A percentile compares a stretch with the other conserved stretches of the same genome.
These are phyloP conservation scores for Cheilosia grossa DNA, from an alignment of 2,888 invertebrate genomes.

Conservation along the genomic window DNA sequence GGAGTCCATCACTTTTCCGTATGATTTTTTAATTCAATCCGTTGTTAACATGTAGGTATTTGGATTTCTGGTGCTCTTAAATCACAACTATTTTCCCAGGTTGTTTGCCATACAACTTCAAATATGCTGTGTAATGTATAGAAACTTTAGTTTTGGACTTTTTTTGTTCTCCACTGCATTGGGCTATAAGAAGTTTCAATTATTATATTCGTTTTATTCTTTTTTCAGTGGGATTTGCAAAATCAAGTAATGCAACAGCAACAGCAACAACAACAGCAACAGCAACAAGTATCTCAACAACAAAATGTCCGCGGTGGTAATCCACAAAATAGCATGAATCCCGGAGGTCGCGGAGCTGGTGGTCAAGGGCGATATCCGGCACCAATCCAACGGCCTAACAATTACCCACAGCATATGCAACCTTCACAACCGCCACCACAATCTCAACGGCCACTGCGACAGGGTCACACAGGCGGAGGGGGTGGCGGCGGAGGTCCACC, in stretches of 20 bases:
- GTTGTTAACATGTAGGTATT: no score
- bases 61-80: no score
- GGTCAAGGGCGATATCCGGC: constrained; percentile 82
- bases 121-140: no score
- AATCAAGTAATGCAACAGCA: constrained; percentile 84
- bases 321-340: constrained; percentile 77
- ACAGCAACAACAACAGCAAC: constrained; percentile 82
- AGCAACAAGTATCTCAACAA: constrained; percentile 78
- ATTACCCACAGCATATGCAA: constrained; percentile 82
- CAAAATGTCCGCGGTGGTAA: constrained; percentile 76
- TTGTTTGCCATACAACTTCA: no score
- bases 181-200: neutral
- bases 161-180: no score
- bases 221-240: constrained; percentile 82
- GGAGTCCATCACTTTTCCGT: no score
- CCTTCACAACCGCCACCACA: constrained; percentile 77
- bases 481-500: constrained; percentile 76
- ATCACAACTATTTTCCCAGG: no score
- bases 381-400: constrained; percentile 83
- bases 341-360: constrained; percentile 77
- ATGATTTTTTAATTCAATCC: no score
- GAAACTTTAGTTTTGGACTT: no score
- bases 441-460: constrained; percentile 79
- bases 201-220: constrained; percentile 15
- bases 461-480: constrained; percentile 76